Evolutionary conservation across 2,113 vertebrate genomes (phyloP), one percentile per base, ranked within the genome.

Genomic region (Tetraodon nigroviridis): DNA sequence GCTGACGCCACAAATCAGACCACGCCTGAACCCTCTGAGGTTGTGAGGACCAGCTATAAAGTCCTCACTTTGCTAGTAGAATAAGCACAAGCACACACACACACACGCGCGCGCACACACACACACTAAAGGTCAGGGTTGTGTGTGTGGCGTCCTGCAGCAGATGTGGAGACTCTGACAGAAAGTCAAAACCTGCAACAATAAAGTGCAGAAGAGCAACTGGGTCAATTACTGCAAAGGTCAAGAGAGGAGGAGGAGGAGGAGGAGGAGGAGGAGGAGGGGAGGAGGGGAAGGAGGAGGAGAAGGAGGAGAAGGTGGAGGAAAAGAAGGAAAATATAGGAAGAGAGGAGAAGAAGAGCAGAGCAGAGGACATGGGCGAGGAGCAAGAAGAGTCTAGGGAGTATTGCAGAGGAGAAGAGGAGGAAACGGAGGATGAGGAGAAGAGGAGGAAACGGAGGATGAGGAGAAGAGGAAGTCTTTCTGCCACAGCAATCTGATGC

Each of bases 151-250:
- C 61, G 67, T 87, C 86, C 87, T 88, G 88, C 80, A 90, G 87
- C 90, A 91, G 89, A 91, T 91, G 90, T 90, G 89, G 87, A 89
- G 83, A 84, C 65, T 76, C 86, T 89, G 90, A 90, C 90, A 90
- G 89, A 82, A 83, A 90, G 87, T 87, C 90, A 90, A 88, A 90
- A 88, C 54, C 71, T 80, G 69, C 80, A 80, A 86, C 75, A 77
- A 79, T 79, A 79, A 84, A 83, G 76, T 75, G 76, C 54, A 83
- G 84, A 86, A 81, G 78, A 91, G 86, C 84, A 88, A 88, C 88
- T 91, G 89, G 90, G 89, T 91, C 90, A 91, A 91, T 91, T 91
- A 90, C 76, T 79, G 84, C 81, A 90, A 91, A 91, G 89, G 90
- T 90, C 89, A 90, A 78, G 20, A 2, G 40, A 40, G 45, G 52